Percentiles rank a stretch among this genome's conserved stretches.
phyloP scores from a whole-genome alignment of 2,888 invertebrate species.

The Dromius quadrimaculatus region DNA sequence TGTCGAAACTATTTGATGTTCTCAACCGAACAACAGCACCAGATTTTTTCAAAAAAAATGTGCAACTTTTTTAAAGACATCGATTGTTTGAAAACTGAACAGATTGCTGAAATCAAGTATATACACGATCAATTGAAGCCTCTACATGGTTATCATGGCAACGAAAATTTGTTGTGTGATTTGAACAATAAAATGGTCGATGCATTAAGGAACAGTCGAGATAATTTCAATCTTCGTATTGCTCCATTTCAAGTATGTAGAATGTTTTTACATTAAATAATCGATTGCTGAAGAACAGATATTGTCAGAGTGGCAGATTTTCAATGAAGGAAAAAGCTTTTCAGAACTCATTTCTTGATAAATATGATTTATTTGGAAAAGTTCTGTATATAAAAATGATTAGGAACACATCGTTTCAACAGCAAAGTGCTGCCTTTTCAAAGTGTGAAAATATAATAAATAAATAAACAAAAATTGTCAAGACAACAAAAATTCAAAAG shows the following conservation, averaged over 20 bases:
- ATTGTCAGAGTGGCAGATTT: no score
- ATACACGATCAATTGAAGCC: conserved; percentile 60
- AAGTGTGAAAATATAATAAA: no score
- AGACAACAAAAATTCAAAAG: no score
- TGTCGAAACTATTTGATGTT: conserved; percentile 9
- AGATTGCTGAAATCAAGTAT: conserved; percentile 42
- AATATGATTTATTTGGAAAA: no score
- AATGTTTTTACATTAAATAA: no score
- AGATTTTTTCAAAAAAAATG: conserved; percentile 23
- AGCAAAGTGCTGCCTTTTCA: no score
- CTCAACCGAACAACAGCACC: conserved; percentile 4
- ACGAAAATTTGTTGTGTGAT: conserved; percentile 57
- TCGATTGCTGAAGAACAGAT: no score
- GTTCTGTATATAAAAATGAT: no score
- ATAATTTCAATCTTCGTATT: conserved; percentile 38
- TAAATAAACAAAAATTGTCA: no score
- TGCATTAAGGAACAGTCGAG: conserved; percentile 27
- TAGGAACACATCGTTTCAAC: no score
- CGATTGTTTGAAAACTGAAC: conserved; percentile 50
- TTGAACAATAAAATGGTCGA: conserved; percentile 57
- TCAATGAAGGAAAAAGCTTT: no score
- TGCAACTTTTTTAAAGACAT: conserved; percentile 45
- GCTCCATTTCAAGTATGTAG: conserved; percentile 5
- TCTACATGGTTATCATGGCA: conserved; percentile 61
- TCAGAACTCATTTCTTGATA: neutral